Base-by-base conservation (phyloP, 1,140 invertebrate species). In the Trialeurodes vaporariorum region DNA sequence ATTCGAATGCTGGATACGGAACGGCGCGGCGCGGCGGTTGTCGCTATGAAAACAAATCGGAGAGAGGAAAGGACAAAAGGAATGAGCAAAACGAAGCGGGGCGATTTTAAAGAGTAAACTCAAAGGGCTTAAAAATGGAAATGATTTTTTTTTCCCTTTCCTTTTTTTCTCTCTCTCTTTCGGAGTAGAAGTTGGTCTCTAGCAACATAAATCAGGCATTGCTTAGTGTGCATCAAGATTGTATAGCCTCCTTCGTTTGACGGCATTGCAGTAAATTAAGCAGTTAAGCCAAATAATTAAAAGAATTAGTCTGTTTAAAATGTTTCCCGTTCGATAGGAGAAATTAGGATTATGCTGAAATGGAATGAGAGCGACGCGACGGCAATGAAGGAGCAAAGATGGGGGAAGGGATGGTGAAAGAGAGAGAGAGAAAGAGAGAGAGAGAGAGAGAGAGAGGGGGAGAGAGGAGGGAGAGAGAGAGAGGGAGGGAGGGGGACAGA, bases 231-330 rank as follows among this genome's bases (percentile, higher is more conserved):
- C 34, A 49, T 9, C 34, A 49, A 49, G 34, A 49, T 49, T 49
- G 5, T n/a, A n/a, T n/a, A n/a, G n/a, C 34, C 17, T 5, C 34
- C 5, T 49, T 49, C 34, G 34, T 49, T 49, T 49, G 34, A 49
- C 34, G 34, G 34, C 34, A 49, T 49, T 49, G 34, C 34, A 49
- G 34, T 49, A 5, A 49, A 49, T 49, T 49, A 49, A 49, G 17
- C 34, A 49, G 34, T 49, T 49, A 49, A 49, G 34, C 34, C 34
- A 49, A 49, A 49, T 17, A 49, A 49, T 49, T 49, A 49, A 49
- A 49, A 49, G 34, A 49, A 49, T 49, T 49, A 49, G 34, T 49
- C 34, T 49, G 34, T 49, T 49, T 49, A 49, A 49, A 49, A 49
- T 49, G 34, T 49, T 49, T 49, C 17, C 34, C 5, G 34, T 49